Evolutionary conservation across 1,140 invertebrate genomes (phyloP).

Genomic region (Magallana angulata): DNA sequence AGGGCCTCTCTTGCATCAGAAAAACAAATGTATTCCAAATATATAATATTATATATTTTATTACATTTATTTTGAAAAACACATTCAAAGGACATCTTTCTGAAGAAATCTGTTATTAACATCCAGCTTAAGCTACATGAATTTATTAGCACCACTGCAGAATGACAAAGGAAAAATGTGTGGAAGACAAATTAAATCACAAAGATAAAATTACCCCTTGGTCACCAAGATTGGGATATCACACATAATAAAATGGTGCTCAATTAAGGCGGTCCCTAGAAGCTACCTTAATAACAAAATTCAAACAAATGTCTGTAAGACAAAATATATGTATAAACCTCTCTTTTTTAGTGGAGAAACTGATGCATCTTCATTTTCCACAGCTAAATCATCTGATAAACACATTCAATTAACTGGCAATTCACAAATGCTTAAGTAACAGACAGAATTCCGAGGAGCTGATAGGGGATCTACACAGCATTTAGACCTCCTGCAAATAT

Average conservation of each 20-base stretch:
- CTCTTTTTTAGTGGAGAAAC: background rate
- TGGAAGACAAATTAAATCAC: slow-evolving; percentile 34
- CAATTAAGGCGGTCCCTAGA: too few species aligned
- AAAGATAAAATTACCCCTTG: background rate
- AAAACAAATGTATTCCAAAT: too few species aligned
- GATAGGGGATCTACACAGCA: background rate
- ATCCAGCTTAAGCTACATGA: background rate
- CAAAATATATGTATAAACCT: background rate
- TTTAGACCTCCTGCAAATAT: slow-evolving; percentile 3
- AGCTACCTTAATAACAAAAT: background rate
- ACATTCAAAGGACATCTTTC: too few species aligned
- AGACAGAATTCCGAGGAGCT: background rate
- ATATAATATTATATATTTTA: too few species aligned
- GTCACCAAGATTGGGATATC: background rate
- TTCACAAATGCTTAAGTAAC: slow-evolving; percentile 5
- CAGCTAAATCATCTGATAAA: background rate
- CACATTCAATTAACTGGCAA: slow-evolving; percentile 7
- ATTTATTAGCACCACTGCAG: background rate
- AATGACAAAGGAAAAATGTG: background rate
- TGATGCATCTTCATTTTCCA: background rate
- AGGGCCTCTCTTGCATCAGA: too few species aligned
- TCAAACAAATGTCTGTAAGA: slow-evolving; percentile 8
- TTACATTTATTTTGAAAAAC: too few species aligned
- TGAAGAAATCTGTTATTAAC: too few species aligned
- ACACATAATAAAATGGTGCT: background rate